Conservation (phyloP, 2,113 vertebrate species). For the Cephalopterus ornatus region DNA sequence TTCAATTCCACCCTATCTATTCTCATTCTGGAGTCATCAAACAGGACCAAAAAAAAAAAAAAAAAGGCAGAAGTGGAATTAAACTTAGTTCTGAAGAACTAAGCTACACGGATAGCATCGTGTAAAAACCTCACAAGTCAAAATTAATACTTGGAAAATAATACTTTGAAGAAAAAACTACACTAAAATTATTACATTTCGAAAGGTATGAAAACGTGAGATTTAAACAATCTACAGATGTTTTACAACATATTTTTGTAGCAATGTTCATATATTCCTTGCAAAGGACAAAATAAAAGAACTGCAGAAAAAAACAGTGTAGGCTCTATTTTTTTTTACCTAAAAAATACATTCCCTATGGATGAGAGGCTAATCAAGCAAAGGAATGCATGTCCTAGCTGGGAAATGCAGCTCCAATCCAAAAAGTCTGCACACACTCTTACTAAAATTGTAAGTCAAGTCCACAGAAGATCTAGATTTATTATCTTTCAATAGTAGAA, state of each 20-base stretch:
- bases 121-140: neutral
- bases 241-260: neutral
- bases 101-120: neutral
- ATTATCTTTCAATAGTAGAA: neutral
- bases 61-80: neutral
- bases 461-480: neutral
- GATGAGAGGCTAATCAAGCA: neutral
- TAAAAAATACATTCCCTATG: neutral
- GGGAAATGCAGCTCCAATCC: neutral
- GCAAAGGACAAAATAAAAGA: neutral
- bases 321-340: neutral
- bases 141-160: neutral
- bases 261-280: neutral
- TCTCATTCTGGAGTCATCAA: neutral
- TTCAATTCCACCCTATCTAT: neutral
- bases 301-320: neutral
- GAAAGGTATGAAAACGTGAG: neutral
- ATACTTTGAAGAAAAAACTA: neutral
- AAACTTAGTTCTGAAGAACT: neutral
- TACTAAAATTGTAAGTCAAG: neutral
- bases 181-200: neutral
- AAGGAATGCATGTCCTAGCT: neutral
- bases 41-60: neutral
- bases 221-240: neutral
- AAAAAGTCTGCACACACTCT: neutral